Base-by-base conservation (phyloP, 2,888 invertebrate species). In the Tetropium fuscum region DNA sequence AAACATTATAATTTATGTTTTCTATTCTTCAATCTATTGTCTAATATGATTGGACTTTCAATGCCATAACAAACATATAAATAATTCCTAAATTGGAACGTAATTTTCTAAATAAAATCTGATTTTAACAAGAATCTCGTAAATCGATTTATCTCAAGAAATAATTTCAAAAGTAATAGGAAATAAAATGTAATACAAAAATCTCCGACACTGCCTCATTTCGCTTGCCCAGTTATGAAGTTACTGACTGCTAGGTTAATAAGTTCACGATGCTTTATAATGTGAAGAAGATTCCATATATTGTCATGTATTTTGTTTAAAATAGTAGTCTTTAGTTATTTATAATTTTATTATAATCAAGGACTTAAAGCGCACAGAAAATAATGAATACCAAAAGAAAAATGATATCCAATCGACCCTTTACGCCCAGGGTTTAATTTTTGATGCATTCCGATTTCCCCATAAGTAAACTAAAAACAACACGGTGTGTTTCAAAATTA, bases 191-290 rank as follows among this genome's bases (percentile, higher is more conserved):
- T 8, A 3, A 40, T 8, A 38, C 16, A 3, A 25, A 19, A 40
- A 10, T 5, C 38, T 18, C 25, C 34, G 34, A 40, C 49, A 51
- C 49, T 8, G 49, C 49, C 40, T 16, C 38, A 11, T 10, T 40
- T 48, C 27, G 49, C 49, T 51, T 51, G 49, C 25, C 25, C n/a
- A 51, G 49, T 51, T 51, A 51, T 27, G 40, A 51, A 38, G 38
- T 51, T 51, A 38, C 22, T 51, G 49, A 38, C 22, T 51, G 49
- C 49, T 58, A 58, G 57, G 58, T 56, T 22, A 16, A 41, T 27
- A 38, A 15, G 15, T 8, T 34, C 40, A 22, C 38, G 25, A 10
- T 51, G 49, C 49, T 51, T 51, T 18, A 48, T 10, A 25, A 27
- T 51, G n/a, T n/a, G n/a, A n/a, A n/a, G n/a, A n/a, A n/a, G n/a